Base-by-base conservation (phyloP, 2,797 vertebrate genomes). In the Poecilia wingei region DNA sequence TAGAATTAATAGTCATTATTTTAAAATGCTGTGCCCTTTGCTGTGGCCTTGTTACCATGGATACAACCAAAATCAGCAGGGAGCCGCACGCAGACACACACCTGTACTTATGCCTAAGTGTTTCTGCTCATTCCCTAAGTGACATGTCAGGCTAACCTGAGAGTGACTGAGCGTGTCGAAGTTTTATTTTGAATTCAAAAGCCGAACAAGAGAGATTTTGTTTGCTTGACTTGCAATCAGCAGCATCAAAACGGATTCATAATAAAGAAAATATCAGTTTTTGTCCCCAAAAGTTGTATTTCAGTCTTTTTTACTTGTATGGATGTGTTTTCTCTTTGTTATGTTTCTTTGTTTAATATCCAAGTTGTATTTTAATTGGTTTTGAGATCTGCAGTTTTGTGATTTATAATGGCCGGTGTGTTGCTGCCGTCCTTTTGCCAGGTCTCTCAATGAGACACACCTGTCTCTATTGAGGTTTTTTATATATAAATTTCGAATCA, bases 31-130 rank as follows among this genome's bases (percentile, higher is more conserved):
- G 0, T 45, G 0, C 0, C 14, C 77, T 49, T 33, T 81, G 72
- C 84, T 85, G n/a, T 83, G 70, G 68, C 68, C 41, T 16, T 6
- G 89, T 91, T 88, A 76, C 84, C 57, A 53, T 84, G 85, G 84
- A 68, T 74, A 91, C 90, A 79, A 75, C 10, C 13, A 0, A 64
- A 80, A 77, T 47, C 25, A 16, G 41, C 16, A 33, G 5, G 53
- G 77, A 49, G 14, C 47, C 2, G 47, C n/a, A 51, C 39, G 47
- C n/a, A 43, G 53, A 70, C 12, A 1, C 43, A 55, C 18, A 69
- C 10, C 46, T 59, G 77, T 28, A 68, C 25, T 41, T 72, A 69
- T 82, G 79, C 82, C 71, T 72, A 76, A 84, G 68, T 43, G 18
- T 47, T 55, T 85, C 76, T 36, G 22, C 77, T 22, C 28, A 41